Evolutionary conservation across 2,797 vertebrate species (phyloP).

Genomic region (Sebastes jordani): DNA sequence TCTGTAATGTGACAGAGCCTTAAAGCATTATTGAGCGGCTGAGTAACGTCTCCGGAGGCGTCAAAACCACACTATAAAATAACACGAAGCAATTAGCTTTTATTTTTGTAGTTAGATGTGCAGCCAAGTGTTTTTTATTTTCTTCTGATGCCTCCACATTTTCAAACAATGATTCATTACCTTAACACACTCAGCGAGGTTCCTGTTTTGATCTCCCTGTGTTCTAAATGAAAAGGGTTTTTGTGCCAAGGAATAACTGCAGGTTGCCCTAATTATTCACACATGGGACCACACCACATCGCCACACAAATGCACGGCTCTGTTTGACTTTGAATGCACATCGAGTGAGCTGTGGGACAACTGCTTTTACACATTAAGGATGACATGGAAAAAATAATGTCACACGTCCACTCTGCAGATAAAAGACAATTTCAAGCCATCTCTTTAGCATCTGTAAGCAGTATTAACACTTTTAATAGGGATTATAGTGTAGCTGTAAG

Average conservation of each 20-base stretch:
- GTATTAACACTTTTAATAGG: background rate
- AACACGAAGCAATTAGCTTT: constrained; percentile 33
- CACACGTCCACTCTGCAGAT: background rate
- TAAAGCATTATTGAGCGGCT: constrained; percentile 6
- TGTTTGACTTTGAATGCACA: constrained; percentile 28
- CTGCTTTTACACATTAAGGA: background rate
- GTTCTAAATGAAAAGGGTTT: constrained; percentile 53
- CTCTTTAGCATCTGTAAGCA: background rate
- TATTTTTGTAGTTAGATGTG: constrained; percentile 18
- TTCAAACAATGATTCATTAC: constrained; percentile 56
- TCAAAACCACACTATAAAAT: constrained; percentile 32
- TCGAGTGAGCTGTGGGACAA: constrained; percentile 5
- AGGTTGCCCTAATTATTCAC: constrained; percentile 74
- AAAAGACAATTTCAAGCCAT: background rate
- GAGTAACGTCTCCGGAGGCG: constrained; percentile 32
- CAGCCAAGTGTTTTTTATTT: background rate
- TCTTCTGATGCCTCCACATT: constrained; percentile 25
- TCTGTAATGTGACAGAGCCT: constrained; percentile 12
- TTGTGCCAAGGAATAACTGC: constrained; percentile 67
- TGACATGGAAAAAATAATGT: background rate
- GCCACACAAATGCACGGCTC: constrained; percentile 28
- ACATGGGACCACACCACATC: constrained; percentile 55
- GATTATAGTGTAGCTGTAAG: background rate
- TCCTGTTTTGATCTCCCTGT: constrained; percentile 60
- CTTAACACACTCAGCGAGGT: constrained; percentile 29